A percentile compares a stretch with the other conserved stretches of the same genome.
phyloP scores from a whole-genome alignment of 2,888 invertebrate species.

The Nipponacmea schrenckii region DNA sequence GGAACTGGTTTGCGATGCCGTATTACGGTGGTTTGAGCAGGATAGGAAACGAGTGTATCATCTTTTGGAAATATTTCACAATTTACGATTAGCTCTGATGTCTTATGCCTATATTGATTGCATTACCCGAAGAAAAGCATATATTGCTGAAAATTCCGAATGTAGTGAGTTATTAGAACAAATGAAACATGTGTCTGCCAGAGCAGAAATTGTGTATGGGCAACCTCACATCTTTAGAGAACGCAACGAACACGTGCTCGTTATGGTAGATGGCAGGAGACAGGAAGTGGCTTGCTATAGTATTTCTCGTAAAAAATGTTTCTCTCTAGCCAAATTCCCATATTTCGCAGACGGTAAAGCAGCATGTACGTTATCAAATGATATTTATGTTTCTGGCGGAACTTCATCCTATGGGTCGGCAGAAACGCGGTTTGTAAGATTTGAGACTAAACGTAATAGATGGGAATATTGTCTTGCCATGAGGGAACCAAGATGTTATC shows the following conservation, averaged over 20 bases:
- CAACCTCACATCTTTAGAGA: conserved; percentile 18
- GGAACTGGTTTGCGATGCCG: conserved; percentile 70
- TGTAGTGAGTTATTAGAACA: conserved; percentile 14
- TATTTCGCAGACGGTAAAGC: conserved; percentile 39
- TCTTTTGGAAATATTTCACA: conserved; percentile 69
- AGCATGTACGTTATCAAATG: conserved; percentile 33
- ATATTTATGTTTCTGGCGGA: conserved; percentile 39
- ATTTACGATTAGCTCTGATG: conserved; percentile 67
- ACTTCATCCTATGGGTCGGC: conserved; percentile 18
- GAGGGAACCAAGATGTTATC: conserved; percentile 31
- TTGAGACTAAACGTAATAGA: conserved; percentile 31
- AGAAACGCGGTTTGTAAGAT: conserved; percentile 31
- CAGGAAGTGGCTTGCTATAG: conserved; percentile 37
- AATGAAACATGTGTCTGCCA: conserved; percentile 15
- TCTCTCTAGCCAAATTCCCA: conserved; percentile 36
- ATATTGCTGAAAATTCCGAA: conserved; percentile 21
- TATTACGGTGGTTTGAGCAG: conserved; percentile 69
- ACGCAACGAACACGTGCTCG: conserved; percentile 33
- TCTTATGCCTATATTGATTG: conserved; percentile 21
- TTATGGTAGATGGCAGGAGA: conserved; percentile 37
- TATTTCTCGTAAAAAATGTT: conserved; percentile 34
- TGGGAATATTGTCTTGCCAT: conserved; percentile 32
- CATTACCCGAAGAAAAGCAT: conserved; percentile 12
- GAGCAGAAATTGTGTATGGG: conserved; percentile 13
- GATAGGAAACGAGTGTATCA: conserved; percentile 65